Percentiles rank a stretch among this genome's conserved stretches.
Conservation (phyloP, 2,888 invertebrate genomes). For the Brachylomia viminalis region DNA sequence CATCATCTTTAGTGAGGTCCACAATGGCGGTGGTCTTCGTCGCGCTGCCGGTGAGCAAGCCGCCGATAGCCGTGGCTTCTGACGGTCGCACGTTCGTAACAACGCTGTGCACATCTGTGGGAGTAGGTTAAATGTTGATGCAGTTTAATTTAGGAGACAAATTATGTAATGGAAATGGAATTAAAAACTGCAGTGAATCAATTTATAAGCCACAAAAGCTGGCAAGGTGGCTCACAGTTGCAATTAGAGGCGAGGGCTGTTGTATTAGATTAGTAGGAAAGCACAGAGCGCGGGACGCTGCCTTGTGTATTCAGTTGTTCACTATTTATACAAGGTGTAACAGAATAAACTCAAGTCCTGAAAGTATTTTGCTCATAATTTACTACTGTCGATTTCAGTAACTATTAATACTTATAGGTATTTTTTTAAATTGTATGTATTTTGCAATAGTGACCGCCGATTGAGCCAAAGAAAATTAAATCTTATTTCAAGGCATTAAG, state of each 20-base stretch:
- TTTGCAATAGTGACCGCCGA: no score
- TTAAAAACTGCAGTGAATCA: not conserved
- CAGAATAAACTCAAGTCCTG: no score
- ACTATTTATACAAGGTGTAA: no score
- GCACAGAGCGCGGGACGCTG: no score
- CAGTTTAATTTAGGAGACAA: not conserved
- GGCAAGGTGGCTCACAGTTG: not conserved
- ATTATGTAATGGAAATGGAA: not conserved
- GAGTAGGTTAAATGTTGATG: not conserved
- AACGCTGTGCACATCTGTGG: constrained; percentile 87
- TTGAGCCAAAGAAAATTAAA: no score
- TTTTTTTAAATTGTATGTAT: no score
- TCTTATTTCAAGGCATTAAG: no score
- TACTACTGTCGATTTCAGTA: no score
- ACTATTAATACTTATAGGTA: no score
- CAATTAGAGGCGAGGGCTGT: not conserved
- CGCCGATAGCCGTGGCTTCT: constrained; percentile 93
- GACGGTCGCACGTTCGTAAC: constrained; percentile 91
- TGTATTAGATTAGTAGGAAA: not conserved
- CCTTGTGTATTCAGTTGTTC: no score
- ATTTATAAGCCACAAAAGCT: not conserved
- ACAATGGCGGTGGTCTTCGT: constrained; percentile 90
- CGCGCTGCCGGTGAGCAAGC: constrained; percentile 92
- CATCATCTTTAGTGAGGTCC: constrained; percentile 92
- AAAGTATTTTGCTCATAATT: no score